Conservation (phyloP, 2,888 invertebrate species). For the Strigamia transsilvanica region DNA sequence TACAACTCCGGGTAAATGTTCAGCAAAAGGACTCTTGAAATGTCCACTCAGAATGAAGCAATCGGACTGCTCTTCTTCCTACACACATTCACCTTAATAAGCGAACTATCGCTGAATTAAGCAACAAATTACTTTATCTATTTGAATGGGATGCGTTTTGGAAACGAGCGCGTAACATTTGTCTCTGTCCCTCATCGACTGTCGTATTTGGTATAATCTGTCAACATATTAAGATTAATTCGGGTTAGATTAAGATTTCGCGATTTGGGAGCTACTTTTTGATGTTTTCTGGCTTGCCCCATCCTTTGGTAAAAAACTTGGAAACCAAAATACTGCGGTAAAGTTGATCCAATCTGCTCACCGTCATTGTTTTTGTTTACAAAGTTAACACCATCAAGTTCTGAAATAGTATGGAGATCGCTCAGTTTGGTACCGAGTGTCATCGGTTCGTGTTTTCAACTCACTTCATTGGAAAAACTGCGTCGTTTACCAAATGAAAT, state of each 20-base stretch:
- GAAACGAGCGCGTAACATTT: constrained; percentile 83
- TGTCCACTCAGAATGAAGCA: constrained; percentile 83
- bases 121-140: constrained; percentile 75
- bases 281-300: constrained; percentile 93
- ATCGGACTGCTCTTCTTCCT: constrained; percentile 79
- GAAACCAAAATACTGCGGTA: constrained; percentile 87
- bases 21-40: constrained; percentile 84
- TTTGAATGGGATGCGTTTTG: constrained; percentile 82
- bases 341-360: constrained; percentile 65
- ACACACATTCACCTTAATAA: constrained; percentile 53
- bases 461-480: constrained; percentile 3
- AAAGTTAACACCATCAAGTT: neutral
- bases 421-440: neutral
- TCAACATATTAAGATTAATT: constrained; percentile 29
- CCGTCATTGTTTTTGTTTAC: constrained; percentile 23
- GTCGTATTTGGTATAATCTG: constrained; percentile 90
- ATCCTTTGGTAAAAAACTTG: constrained; percentile 94
- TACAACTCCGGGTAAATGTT: constrained; percentile 84
- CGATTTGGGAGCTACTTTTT: constrained; percentile 72
- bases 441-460: neutral
- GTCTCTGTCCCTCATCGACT: constrained; percentile 83
- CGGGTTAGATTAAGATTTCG: too few relatives aligned
- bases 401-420: neutral
- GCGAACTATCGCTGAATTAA: constrained; percentile 46
- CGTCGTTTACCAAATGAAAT: neutral